Base-by-base conservation (phyloP, 1,140 invertebrate genomes). In the Pogonomyrmex californicus region DNA sequence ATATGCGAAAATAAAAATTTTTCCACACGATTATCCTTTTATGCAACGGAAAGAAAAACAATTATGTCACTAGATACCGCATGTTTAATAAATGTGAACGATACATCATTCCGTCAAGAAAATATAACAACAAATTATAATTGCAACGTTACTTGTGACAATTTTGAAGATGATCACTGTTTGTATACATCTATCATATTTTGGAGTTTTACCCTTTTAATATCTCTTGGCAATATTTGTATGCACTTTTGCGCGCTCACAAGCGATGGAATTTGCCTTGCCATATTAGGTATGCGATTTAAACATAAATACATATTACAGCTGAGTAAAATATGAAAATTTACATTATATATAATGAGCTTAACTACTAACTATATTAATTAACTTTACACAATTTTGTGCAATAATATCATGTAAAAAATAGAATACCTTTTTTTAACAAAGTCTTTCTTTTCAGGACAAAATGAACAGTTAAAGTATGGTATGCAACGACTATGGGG, bases 401-500 rank as follows among this genome's bases (percentile, higher is more conserved):
- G 23, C 23, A 23, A 23, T 23, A 23, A 23, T 23, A 23, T 23
- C 23, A 23, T 23, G 0, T 23, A 23, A 23, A 23, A 23, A 23
- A 23, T 23, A 23, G 23, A 23, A 23, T 23, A 23, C 23, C 23
- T 23, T 23, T 23, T 23, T 23, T 23, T 23, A 23, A 23, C 23
- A 23, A 23, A 23, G 23, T 23, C 23, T 65, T 33, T n/a, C 12
- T 44, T 87, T 89, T 33, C 65, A 97, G 96, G 96, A 47, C 94
- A 95, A 51, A 96, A 96, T 12, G 95, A 96, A 5, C 94, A 97
- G 78, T 96, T 96, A 90, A 96, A 96, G 71, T 98, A 98, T 91
- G 97, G 97, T 1, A 96, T 96, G n/a, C 97, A 98, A 92, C 94
- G 97, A 54, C 97, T 98, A 1, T 98, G 97, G 97, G 97, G 97